Evolutionary conservation across 2,888 invertebrate genomes (phyloP).

Genomic region (Glaucopsyche alexis): DNA sequence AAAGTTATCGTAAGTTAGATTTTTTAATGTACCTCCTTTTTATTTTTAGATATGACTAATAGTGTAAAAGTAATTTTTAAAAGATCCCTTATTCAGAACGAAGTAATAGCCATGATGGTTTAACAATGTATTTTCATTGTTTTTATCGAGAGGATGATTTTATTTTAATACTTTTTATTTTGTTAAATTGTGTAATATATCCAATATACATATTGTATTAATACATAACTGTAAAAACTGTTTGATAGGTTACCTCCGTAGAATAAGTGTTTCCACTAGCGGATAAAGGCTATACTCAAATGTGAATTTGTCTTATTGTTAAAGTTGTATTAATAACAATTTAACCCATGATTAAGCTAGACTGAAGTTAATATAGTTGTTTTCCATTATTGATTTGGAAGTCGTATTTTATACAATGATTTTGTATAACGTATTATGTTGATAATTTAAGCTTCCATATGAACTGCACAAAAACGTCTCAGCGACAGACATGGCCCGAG

Average conservation of each 20-base stretch:
- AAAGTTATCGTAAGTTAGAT: constrained; percentile 39
- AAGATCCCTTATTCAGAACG: not conserved
- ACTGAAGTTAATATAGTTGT: constrained; percentile 54
- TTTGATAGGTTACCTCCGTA: constrained; percentile 61
- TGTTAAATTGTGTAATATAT: constrained; percentile 59
- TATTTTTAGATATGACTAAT: not conserved
- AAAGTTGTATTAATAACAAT: constrained; percentile 53
- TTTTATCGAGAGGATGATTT: constrained; percentile 32
- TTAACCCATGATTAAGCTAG: constrained; percentile 53
- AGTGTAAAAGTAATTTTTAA: not conserved
- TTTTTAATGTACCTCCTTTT: not conserved
- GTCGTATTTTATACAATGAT: constrained; percentile 51
- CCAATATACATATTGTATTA: constrained; percentile 58
- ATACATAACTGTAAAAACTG: constrained; percentile 62
- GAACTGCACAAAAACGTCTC: constrained; percentile 62
- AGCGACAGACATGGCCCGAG: not conserved
- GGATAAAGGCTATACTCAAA: constrained; percentile 70
- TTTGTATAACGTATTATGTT: constrained; percentile 53
- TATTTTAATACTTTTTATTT: constrained; percentile 26
- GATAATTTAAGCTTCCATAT: constrained; percentile 67
- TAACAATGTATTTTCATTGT: constrained; percentile 25
- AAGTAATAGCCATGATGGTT: not conserved
- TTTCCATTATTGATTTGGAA: constrained; percentile 44
- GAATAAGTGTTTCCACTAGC: constrained; percentile 70
- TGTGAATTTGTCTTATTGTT: constrained; percentile 65